Evolutionary conservation across 2,797 vertebrate genomes (phyloP).

Genomic region (Lagorchestes hirsutus): DNA sequence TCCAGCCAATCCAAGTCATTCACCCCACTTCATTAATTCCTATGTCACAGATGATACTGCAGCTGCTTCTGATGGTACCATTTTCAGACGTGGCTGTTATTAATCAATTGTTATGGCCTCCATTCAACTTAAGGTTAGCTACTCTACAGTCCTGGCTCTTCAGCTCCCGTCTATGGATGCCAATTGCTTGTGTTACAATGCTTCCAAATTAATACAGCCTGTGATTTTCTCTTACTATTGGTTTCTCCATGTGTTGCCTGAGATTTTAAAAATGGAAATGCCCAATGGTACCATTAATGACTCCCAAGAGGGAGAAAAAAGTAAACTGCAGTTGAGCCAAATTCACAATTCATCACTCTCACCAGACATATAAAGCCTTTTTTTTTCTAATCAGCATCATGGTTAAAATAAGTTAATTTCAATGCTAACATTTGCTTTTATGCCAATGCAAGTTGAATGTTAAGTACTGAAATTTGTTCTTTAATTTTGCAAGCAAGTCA

Average conservation of each 20-base stretch:
- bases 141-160: not conserved
- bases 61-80: not conserved
- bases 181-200: not conserved
- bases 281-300: not conserved
- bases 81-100: not conserved
- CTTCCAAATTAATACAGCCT: not conserved
- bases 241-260: not conserved
- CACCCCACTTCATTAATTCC: conserved; percentile 7
- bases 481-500: conserved; percentile 63
- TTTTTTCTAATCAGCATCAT: not conserved
- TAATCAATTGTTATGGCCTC: not conserved
- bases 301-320: not conserved
- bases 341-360: not conserved
- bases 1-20: not conserved
- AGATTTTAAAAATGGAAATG: not conserved
- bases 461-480: conserved; percentile 56
- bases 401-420: conserved; percentile 69
- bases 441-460: conserved; percentile 64
- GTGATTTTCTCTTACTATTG: not conserved
- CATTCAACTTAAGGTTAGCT: not conserved
- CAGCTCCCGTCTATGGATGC: not conserved
- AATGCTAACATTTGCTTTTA: conserved; percentile 69
- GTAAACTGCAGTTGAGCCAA: not conserved
- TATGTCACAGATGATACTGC: not conserved
- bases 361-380: not conserved